A percentile compares a stretch with the other conserved stretches of the same genome.
Conservation (phyloP, 1,140 invertebrate genomes). For the Liolophura sinensis region DNA sequence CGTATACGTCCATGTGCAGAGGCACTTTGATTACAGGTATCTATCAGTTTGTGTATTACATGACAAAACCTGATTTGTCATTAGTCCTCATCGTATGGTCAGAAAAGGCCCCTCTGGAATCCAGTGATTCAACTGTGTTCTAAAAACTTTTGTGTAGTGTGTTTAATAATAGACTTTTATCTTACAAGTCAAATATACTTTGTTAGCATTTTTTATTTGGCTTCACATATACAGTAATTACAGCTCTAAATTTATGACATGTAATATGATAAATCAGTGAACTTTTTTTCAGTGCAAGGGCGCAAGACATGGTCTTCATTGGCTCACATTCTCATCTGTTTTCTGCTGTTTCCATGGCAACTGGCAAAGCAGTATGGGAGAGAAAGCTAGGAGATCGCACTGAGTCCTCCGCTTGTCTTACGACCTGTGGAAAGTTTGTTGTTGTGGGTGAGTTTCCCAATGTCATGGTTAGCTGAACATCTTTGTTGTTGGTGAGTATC, state of each 20-base stretch:
- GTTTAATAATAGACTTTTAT: conserved; percentile 62
- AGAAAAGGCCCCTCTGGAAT: no score
- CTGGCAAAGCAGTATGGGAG: conserved; percentile 54
- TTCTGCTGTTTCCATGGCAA: conserved; percentile 60
- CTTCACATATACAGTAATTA: not conserved
- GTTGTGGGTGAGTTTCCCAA: conserved; percentile 49
- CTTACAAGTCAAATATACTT: conserved; percentile 15
- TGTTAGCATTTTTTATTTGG: not conserved
- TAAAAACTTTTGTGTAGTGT: conserved; percentile 62
- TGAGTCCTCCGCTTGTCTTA: conserved; percentile 64
- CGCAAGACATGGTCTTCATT: conserved; percentile 50
- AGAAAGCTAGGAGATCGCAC: conserved; percentile 62
- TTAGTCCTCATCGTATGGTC: no score
- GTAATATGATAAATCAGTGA: no score
- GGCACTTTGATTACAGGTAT: no score
- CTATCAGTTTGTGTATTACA: no score
- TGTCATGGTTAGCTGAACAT: not conserved
- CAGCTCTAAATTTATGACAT: not conserved
- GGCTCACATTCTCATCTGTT: conserved; percentile 70
- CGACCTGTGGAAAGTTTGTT: conserved; percentile 53
- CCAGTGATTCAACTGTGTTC: conserved; percentile 55
- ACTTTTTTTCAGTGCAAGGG: conserved; percentile 25
- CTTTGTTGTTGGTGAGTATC: conserved; percentile 2
- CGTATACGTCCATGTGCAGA: no score
- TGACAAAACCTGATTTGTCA: no score